Evolutionary conservation across 2,113 vertebrate genomes (phyloP).

Genomic region (pig (Sus scrofa)): T2T-Sscrofa CM000826.6:99050501-99051000

Average conservation of each 20-base stretch:
- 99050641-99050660: neutral
- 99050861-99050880: neutral
- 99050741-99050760: neutral
- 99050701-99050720: neutral
- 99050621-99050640: neutral
- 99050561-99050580: neutral
- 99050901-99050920: neutral
- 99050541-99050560: neutral
- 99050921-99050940: neutral
- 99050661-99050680: constrained; percentile 7
- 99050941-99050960: neutral
- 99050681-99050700: neutral
- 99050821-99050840: constrained; percentile 35
- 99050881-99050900: neutral
- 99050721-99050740: neutral
- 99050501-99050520: neutral
- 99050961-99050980: neutral
- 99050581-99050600: neutral
- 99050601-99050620: constrained; percentile 17
- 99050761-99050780: neutral
- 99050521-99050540: neutral
- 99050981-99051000: neutral
- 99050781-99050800: neutral
- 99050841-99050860: constrained; percentile 12
- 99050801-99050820: constrained; percentile 15